Conservation (phyloP, 2,113 vertebrate genomes). For the Scolopax mira region DNA sequence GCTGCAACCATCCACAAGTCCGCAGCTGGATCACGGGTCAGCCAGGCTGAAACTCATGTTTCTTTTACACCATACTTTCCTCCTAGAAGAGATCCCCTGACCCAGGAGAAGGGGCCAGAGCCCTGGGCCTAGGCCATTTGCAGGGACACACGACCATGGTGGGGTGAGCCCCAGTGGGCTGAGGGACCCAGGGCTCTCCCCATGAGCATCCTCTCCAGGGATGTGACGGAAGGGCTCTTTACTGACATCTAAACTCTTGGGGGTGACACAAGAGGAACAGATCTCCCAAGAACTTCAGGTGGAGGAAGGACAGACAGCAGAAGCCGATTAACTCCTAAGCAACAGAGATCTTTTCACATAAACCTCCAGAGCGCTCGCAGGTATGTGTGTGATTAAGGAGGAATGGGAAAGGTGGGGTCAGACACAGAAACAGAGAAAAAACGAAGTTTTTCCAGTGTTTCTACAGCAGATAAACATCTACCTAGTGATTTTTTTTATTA, state of each 20-base stretch:
- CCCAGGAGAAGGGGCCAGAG: not conserved
- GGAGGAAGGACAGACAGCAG: not conserved
- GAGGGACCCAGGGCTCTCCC: accelerated
- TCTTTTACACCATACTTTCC: accelerated
- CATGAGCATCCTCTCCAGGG: accelerated
- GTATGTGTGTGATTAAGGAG: not conserved
- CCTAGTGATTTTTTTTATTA: not conserved
- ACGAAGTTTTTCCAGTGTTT: not conserved
- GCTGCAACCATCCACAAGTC: not conserved
- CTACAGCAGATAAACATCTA: not conserved
- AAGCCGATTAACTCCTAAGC: slow-evolving; percentile 50
- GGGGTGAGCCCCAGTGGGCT: not conserved
- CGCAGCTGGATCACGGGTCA: not conserved
- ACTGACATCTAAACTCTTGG: not conserved
- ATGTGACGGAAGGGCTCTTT: not conserved
- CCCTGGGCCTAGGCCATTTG: not conserved
- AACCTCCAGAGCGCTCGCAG: not conserved
- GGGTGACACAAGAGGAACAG: not conserved
- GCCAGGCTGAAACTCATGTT: accelerated
- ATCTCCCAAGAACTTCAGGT: not conserved
- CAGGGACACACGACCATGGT: accelerated
- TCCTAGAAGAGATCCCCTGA: not conserved
- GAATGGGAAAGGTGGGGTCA: slow-evolving; percentile 33
- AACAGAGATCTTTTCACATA: slow-evolving; percentile 18
- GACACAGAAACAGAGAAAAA: not conserved